Conservation (phyloP, 2,888 invertebrate species). For the Callosobruchus maculatus region DNA sequence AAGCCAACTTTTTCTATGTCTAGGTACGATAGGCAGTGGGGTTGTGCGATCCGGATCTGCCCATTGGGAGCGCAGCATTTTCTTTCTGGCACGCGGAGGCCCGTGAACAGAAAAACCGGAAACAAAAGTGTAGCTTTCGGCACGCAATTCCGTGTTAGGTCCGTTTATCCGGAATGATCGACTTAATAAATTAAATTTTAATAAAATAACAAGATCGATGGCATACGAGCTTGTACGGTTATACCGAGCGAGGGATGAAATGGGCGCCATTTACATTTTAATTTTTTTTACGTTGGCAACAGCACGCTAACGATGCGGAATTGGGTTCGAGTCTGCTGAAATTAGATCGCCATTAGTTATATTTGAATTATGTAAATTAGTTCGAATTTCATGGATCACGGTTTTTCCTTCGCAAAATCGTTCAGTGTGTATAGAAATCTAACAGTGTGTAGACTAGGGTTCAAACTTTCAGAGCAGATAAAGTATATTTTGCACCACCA, state of each 20-base stretch:
- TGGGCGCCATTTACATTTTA: not conserved
- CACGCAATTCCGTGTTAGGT: conserved; percentile 10
- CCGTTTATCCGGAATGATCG: conserved; percentile 6
- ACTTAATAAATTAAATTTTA: conserved; percentile 9
- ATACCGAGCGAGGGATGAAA: not conserved
- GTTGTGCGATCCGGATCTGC: not conserved
- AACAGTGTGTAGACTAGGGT: too few relatives aligned
- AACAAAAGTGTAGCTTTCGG: conserved; percentile 3
- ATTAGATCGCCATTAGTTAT: too few relatives aligned
- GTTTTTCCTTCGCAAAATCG: too few relatives aligned
- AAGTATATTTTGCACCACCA: too few relatives aligned
- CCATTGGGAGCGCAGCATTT: not conserved
- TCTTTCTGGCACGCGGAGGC: not conserved
- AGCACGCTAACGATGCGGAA: not conserved
- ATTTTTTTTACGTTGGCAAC: not conserved
- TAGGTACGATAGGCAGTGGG: too few relatives aligned
- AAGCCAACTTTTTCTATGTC: too few relatives aligned
- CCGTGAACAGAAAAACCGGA: conserved; percentile 1
- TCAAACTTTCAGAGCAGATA: too few relatives aligned
- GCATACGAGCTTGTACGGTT: not conserved
- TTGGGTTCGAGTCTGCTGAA: too few relatives aligned
- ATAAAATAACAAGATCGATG: conserved; percentile 10
- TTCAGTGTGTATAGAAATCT: too few relatives aligned
- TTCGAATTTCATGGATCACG: too few relatives aligned
- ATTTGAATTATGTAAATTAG: too few relatives aligned